Evolutionary conservation across 2,797 vertebrate genomes (phyloP), one percentile per base, ranked within the genome.

Genomic region (Alca torda): DNA sequence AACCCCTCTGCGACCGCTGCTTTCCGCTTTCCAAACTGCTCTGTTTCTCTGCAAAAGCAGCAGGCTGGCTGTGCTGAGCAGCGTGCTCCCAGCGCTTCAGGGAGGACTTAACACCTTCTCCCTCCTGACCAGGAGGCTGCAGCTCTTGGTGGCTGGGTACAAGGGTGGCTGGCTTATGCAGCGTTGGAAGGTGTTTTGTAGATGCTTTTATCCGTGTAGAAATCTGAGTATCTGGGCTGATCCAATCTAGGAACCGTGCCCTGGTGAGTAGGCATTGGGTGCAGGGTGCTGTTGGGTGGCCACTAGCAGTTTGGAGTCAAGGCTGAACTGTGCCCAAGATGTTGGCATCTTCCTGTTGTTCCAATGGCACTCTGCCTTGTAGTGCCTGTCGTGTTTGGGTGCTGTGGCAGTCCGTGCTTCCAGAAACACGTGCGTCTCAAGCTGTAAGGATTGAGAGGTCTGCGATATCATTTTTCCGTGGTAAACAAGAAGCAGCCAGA

Each of bases 181-280:
- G 35, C 3, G 1, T n/a, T 37, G 26, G 41, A 28, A 59, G 16
- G 50, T 41, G 16, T 59, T 59, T 65, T 56, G 20, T 63, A 53
- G 63, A 14, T 84, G 17, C 9, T 76, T 75, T 87, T 73, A 43
- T 60, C 39, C 20, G 0, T 16, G 30, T 12, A n/a, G 41, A 59
- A 26, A n/a, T 82, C n/a, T 7, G 33, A 57, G 31, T 30, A 4
- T 65, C 28, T 65, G 56, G 45, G 39, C 57, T 53, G 50, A 37
- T 57, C 16, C 8, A 6, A 24, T 6, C 4, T n/a, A 54, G 51
- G 39, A 76, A 2, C 54, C 0, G 0, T 61, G 61, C 26, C 26
- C 31, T 43, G 39, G 18, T 68, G 41, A 35, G 45, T 28, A n/a
- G 46, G 33, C 14, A 4, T 1, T 57, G 65, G 35, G 13, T 85